phyloP scores from a whole-genome alignment of 2,888 invertebrate species.

The Trichopoda pennipes region DNA sequence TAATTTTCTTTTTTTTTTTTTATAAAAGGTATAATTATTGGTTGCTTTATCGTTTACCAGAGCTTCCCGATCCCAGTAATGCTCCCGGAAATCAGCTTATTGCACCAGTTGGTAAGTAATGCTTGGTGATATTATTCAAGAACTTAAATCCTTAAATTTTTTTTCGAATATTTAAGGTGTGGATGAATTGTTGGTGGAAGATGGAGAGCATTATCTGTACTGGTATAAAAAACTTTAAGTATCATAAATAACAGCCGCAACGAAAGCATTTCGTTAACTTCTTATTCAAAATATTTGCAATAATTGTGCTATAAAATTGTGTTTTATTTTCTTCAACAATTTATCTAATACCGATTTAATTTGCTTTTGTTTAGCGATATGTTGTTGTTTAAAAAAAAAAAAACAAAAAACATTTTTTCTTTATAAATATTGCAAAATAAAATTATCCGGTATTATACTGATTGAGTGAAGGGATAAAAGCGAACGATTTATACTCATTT shows the following conservation, averaged over 20 bases:
- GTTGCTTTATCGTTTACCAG: slow-evolving; percentile 91
- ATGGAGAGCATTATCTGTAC: slow-evolving; percentile 93
- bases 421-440: not conserved
- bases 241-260: slow-evolving; percentile 20
- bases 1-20: not conserved
- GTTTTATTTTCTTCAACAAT: not conserved
- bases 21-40: slow-evolving; percentile 93
- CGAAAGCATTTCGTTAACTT: slow-evolving; percentile 42
- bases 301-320: slow-evolving; percentile 10
- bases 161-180: slow-evolving; percentile 83
- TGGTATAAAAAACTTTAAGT: slow-evolving; percentile 95
- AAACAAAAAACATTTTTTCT: not conserved
- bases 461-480: not conserved
- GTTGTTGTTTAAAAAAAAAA: not conserved
- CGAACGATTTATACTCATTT: slow-evolving; percentile 24
- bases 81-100: slow-evolving; percentile 93
- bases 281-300: slow-evolving; percentile 32
- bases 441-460: slow-evolving; percentile 1
- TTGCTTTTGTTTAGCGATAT: not conserved
- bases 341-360: slow-evolving; percentile 1
- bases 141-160: not conserved
- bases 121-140: not conserved
- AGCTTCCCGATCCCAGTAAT: slow-evolving; percentile 89
- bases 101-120: slow-evolving; percentile 89
- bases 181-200: slow-evolving; percentile 91